Base-by-base conservation (phyloP, 53 echinoderm and acorn worm species). In the Luidia sarsii region DNA sequence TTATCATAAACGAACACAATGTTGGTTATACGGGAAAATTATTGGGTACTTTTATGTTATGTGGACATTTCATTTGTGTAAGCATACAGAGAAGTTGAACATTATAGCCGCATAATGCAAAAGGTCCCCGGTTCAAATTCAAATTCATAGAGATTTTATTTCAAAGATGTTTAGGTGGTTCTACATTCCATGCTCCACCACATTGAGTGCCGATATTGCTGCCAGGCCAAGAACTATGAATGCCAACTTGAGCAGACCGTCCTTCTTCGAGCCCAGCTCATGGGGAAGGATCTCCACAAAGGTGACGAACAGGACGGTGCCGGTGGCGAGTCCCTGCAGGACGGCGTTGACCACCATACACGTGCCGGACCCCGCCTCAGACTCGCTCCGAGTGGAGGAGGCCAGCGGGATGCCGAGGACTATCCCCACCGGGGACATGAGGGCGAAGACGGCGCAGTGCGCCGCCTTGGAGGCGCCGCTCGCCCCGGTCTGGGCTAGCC, bases 271-370 rank as follows among this genome's bases (percentile, higher is more conserved):
- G 39, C 88, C 71, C n/a, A 97, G 69, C 33, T 97, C 93, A 22
- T 67, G 80, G 0, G 97, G 97, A 21, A 97, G 81, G 61, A 97
- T 88, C 82, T 97, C 91, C 14, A 97, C 80, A 72, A 97, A 97
- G 4, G 97, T 93, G 34, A 97, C 91, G 62, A 90, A 97, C 85
- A 97, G 88, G 67, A 97, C 93, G 0, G 97, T 97, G 25, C 97
- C 94, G 3, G 97, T 97, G 2, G 97, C 97, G 5, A 97, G 55
- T 1, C 89, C 97, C 70, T 97, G 97, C 13, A 97, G 64, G 53
- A 97, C 55, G 11, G 86, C 97, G 39, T 93, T 94, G 49, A 87
- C 62, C 69, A 97, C 54, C 19, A 73, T 48, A 30, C 86, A 87
- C 1, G 90, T 70, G n/a, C 61, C 55, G 27, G 66, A 82, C 1